Conservation (phyloP, 2,888 invertebrate genomes). For the Scaptomyza parva region DNA sequence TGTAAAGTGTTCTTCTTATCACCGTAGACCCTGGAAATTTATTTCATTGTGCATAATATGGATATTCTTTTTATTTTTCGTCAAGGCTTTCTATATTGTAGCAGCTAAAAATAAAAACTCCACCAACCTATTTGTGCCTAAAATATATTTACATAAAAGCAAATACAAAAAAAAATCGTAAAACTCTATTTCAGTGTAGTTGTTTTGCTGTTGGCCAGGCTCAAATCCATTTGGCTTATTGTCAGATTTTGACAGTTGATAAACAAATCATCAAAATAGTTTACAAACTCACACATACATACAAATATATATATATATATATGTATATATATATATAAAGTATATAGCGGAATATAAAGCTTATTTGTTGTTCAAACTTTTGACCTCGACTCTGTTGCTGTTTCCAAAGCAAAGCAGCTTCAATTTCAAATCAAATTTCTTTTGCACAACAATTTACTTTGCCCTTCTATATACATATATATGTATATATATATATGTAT, state of each 20-base stretch:
- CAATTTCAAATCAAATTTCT: constrained; percentile 66
- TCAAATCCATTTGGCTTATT: constrained; percentile 63
- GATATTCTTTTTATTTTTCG: constrained; percentile 34
- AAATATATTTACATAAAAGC: constrained; percentile 54
- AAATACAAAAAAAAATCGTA: too few species aligned
- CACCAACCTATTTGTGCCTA: constrained; percentile 42
- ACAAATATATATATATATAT: constrained; percentile 10
- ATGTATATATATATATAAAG: constrained; percentile 5
- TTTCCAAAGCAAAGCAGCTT: constrained; percentile 32
- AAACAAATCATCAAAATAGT: constrained; percentile 61
- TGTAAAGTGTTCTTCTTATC: constrained; percentile 50
- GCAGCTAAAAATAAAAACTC: constrained; percentile 7
- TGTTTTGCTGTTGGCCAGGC: constrained; percentile 32
- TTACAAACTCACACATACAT: constrained; percentile 12
- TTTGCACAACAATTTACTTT: constrained; percentile 44
- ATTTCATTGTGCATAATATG: constrained; percentile 73
- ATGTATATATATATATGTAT: neutral
- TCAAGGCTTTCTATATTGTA: constrained; percentile 16
- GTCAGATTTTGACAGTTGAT: constrained; percentile 60
- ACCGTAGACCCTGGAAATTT: constrained; percentile 51
- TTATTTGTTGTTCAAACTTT: constrained; percentile 12
- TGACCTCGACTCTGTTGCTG: constrained; percentile 23
- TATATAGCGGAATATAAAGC: neutral
- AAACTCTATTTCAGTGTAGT: constrained; percentile 34
- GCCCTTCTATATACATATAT: constrained; percentile 17